phyloP scores from a whole-genome alignment of 2,113 vertebrate species.

The Chaetodon trifascialis region DNA sequence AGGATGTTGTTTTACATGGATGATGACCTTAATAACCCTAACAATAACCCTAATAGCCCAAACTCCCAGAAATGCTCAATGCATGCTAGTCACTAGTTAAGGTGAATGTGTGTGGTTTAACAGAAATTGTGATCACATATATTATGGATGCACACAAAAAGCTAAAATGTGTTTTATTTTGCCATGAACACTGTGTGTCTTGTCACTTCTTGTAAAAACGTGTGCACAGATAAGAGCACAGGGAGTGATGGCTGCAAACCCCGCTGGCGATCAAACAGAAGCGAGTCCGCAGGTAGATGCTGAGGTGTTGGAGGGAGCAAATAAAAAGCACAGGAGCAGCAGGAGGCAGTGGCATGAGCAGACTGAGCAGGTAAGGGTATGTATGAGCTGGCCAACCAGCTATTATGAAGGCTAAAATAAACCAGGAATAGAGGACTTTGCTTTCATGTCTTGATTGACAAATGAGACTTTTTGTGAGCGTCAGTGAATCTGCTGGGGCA shows the following conservation, averaged over 20 bases:
- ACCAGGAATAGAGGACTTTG: background rate
- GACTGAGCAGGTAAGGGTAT: background rate
- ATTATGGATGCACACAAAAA: too few relatives aligned
- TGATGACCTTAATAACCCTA: too few relatives aligned
- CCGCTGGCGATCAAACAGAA: constrained; percentile 41
- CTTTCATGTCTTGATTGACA: constrained; percentile 6
- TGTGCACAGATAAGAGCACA: constrained; percentile 42
- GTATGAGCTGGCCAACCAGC: constrained; percentile 8
- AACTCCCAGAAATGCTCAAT: too few relatives aligned
- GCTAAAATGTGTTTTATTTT: constrained; percentile 25
- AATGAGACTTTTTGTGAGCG: constrained; percentile 11
- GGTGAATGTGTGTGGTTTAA: too few relatives aligned
- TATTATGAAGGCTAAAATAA: background rate
- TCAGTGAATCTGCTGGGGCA: background rate
- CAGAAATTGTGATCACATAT: too few relatives aligned
- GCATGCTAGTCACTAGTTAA: too few relatives aligned
- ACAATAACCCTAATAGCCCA: too few relatives aligned
- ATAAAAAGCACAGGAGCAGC: constrained; percentile 15
- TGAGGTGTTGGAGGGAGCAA: background rate
- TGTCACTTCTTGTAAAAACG: constrained; percentile 36
- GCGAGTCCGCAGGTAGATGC: constrained; percentile 14
- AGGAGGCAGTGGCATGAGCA: constrained; percentile 6
- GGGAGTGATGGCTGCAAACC: constrained; percentile 11
- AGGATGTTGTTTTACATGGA: too few relatives aligned
- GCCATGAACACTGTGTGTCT: background rate